Base-by-base conservation (phyloP, 2,113 vertebrate genomes). In the Jaculus jaculus region DNA sequence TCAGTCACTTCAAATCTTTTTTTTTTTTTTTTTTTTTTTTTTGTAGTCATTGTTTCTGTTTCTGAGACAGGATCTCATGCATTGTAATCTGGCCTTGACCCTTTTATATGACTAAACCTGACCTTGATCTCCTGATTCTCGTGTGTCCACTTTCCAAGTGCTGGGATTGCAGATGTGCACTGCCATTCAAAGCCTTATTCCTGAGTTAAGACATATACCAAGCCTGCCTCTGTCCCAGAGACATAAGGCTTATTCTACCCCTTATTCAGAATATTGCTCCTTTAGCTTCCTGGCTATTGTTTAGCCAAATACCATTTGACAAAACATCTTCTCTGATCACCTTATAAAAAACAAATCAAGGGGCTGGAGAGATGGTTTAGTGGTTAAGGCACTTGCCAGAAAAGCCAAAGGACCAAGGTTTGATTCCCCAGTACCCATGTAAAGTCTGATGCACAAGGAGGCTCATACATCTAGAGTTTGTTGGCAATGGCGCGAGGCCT, bases 281-380 rank as follows among this genome's bases (percentile, higher is more conserved):
- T 65, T 28, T 18, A 93, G 17, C n/a, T 61, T 87, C 86, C 84
- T 91, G 24, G 51, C 37, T 18, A 24, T n/a, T 87, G 21, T 84
- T 17, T 68, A 13, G 17, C 28, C 2, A 84, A 90, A n/a, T 47
- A 30, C 68, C 58, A 92, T 4, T 90, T 47, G 75, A 69, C n/a
- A 60, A 84, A 93, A 92, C 58, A 4, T 18, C 12, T 72, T 72
- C 15, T 79, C 17, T 66, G 0, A 21, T 1, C 3, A 63, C 9
- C 34, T 21, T 93, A 34, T 24, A 54, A 17, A 37, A 71, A 87
- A 5, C 78, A 47, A 47, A 47, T n/a, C 5, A 47, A 47, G 42
- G 42, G 42, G 8, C 42, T 47, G 42, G 42, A 47, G 42, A 47
- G 8, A 47, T 47, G 42, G 42, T 8, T 47, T 47, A 47, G 42